Conservation (phyloP, 1,140 invertebrate species). For the Argopecten irradians region DNA sequence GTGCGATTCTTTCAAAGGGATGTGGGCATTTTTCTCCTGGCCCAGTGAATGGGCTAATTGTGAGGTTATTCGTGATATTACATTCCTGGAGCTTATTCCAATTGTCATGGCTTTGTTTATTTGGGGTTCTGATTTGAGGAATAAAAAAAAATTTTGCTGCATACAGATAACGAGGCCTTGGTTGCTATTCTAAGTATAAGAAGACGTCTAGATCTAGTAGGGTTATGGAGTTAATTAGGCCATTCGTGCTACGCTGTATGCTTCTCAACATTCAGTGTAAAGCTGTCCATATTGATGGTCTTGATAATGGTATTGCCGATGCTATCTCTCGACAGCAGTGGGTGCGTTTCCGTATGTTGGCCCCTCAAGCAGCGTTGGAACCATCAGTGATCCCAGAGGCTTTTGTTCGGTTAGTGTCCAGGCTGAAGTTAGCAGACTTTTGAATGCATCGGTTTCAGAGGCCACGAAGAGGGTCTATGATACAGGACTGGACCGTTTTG, state of each 20-base stretch:
- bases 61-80: constrained; percentile 41
- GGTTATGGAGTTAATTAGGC: constrained; percentile 26
- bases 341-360: constrained; percentile 23
- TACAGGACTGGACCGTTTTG: neutral
- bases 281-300: neutral
- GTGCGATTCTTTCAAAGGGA: constrained; percentile 14
- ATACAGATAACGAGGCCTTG: constrained; percentile 41
- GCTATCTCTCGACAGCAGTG: constrained; percentile 38
- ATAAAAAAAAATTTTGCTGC: constrained; percentile 40
- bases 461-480: neutral
- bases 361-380: constrained; percentile 17
- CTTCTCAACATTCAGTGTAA: constrained; percentile 28
- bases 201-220: constrained; percentile 35
- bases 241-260: neutral
- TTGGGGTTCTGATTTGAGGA: constrained; percentile 34
- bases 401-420: neutral
- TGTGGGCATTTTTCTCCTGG: constrained; percentile 39
- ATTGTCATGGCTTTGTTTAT: constrained; percentile 39
- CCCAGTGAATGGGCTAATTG: constrained; percentile 29
- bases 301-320: constrained; percentile 37
- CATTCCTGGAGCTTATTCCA: constrained; percentile 46
- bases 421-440: neutral
- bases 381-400: constrained; percentile 28
- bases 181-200: constrained; percentile 41
- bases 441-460: no score